phyloP scores from a whole-genome alignment of 1,140 invertebrate genomes.

The Chrysomallon squamiferum region DNA sequence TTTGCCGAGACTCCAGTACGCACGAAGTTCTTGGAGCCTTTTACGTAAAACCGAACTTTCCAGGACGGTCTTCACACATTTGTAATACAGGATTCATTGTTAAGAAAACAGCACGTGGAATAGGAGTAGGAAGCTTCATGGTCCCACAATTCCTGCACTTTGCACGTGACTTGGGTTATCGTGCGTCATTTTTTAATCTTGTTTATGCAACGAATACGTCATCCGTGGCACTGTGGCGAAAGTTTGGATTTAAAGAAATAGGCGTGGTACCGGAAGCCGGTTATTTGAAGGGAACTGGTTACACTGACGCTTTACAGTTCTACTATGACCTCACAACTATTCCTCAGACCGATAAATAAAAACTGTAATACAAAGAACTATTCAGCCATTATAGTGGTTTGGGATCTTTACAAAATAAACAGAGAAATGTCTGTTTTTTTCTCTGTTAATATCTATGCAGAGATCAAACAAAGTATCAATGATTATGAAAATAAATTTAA shows the following conservation, averaged over 20 bases:
- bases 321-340: slow-evolving; percentile 30
- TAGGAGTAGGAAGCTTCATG: slow-evolving; percentile 38
- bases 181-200: slow-evolving; percentile 43
- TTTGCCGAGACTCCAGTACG: slow-evolving; percentile 16
- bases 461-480: too few species aligned
- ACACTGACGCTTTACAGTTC: slow-evolving; percentile 32
- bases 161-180: slow-evolving; percentile 31
- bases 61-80: slow-evolving; percentile 45
- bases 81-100: slow-evolving; percentile 44
- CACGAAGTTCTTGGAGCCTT: slow-evolving; percentile 34
- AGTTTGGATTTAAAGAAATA: slow-evolving; percentile 43
- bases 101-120: slow-evolving; percentile 17
- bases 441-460: too few species aligned
- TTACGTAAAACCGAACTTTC: slow-evolving; percentile 54
- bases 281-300: slow-evolving; percentile 29
- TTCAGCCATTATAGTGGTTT: too few species aligned
- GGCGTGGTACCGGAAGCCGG: slow-evolving; percentile 48
- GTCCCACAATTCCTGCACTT: slow-evolving; percentile 26
- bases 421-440: too few species aligned
- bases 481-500: too few species aligned
- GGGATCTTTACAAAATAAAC: too few species aligned
- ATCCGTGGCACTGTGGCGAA: slow-evolving; percentile 33
- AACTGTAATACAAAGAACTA: too few species aligned
- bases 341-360: slow-evolving; percentile 9
- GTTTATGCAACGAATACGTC: slow-evolving; percentile 41